Evolutionary conservation across 2,888 invertebrate genomes (phyloP), one percentile per base, ranked within the genome.

Genomic region (Pyrochroa serraticornis): DNA sequence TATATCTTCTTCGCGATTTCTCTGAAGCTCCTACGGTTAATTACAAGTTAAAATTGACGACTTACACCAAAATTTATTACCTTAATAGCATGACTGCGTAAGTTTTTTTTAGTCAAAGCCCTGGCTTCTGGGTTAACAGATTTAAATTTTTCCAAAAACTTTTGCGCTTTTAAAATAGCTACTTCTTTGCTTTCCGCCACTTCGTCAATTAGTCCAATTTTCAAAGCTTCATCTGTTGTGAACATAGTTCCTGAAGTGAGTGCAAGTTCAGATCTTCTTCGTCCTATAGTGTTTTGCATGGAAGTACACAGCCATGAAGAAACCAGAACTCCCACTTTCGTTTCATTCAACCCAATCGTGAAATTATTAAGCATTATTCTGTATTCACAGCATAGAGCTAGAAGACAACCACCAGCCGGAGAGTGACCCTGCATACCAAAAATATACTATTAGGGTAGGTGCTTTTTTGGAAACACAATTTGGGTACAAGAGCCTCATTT

Each of bases 261-360:
- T 0, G 93, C 91, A 35, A 87, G 66, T 78, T 95, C 95, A 0
- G 92, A 84, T 47, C 87, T 81, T 62, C 93, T 79, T n/a, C 81
- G 77, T 0, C 92, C 85, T 59, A 89, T 82, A 0, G 85, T 84
- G 71, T 88, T 87, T n/a, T 75, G 75, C 81, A 88, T 84, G 0
- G 85, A 77, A 14, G 83, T 79, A 78, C 86, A 84, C 71, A 89
- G 88, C 92, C 92, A 93, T 58, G 79, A 79, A 0, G 93, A 92
- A 0, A 92, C 91, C 0, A 88, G 83, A 58, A 93, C 88, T n/a
- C 93, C 95, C 39, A 95, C 79, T 49, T 88, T 84, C 0, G 94
- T 92, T 83, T 95, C 95, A 73, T 95, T 95, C 1, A 95, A 80
- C 0, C 95, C 95, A 51, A 95, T 95, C 7, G 85, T 86, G 70